A percentile compares a stretch with the other conserved stretches of the same genome.
These are phyloP conservation scores for Smutsia temminckii DNA, from an alignment of 2,797 vertebrate species.

Conservation along the genomic window DNA sequence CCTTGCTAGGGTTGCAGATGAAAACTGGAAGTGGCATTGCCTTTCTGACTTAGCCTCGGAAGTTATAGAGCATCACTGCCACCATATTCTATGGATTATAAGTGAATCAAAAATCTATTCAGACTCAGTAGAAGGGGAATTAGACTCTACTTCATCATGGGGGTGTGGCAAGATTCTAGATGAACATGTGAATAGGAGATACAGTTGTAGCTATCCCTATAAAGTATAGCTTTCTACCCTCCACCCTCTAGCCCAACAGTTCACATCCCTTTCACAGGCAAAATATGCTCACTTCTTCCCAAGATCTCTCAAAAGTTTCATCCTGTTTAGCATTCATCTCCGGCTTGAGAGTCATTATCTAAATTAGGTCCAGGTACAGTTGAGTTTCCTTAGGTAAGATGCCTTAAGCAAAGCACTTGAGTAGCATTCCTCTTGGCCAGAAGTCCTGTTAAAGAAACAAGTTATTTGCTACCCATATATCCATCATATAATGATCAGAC, in stretches of 20 bases:
- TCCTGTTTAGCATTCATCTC: not conserved
- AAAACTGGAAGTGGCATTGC: not conserved
- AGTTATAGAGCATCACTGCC: not conserved
- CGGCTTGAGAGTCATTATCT: not conserved
- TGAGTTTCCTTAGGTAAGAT: not conserved
- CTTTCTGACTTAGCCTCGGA: slow-evolving; percentile 2
- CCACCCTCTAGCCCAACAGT: not conserved
- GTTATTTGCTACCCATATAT: not conserved
- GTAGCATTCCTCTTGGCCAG: not conserved
- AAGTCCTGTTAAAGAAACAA: not conserved
- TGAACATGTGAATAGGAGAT: not conserved
- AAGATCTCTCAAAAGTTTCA: not conserved
- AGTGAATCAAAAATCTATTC: not conserved
- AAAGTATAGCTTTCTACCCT: not conserved
- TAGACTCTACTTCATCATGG: not conserved
- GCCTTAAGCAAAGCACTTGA: not conserved
- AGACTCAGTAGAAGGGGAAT: not conserved
- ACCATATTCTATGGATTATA: not conserved
- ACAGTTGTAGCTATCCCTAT: not conserved
- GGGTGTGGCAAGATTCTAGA: not conserved
- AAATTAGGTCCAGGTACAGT: not conserved
- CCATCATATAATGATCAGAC: not conserved
- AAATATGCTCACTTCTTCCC: not conserved
- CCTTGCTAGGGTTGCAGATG: not conserved
- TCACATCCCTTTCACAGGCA: not conserved